Evolutionary conservation across 2,797 vertebrate genomes (phyloP).

Genomic region (Hipposideros larvatus): DNA sequence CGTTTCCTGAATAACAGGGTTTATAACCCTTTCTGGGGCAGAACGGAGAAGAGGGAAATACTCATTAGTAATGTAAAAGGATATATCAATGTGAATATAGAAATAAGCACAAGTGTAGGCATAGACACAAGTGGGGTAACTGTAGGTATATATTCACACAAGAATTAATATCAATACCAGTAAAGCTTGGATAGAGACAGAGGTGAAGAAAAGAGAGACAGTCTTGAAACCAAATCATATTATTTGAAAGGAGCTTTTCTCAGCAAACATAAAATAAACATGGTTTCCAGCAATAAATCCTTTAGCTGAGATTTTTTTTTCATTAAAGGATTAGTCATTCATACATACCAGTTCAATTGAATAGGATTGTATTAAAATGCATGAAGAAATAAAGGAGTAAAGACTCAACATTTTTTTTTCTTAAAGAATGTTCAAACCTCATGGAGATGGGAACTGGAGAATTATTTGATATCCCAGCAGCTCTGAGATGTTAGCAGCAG

Average conservation of each 20-base stretch:
- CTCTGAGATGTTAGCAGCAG: not conserved
- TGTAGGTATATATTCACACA: not conserved
- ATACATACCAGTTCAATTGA: not conserved
- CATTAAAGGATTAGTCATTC: not conserved
- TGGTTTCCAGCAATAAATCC: not conserved
- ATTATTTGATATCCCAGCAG: not conserved
- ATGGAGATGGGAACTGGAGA: not conserved
- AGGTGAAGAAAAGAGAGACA: not conserved
- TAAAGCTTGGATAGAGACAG: not conserved
- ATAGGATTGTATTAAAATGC: not conserved
- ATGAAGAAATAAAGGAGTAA: not conserved
- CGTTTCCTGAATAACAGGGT: not conserved
- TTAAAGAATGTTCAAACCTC: not conserved
- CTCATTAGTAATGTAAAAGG: not conserved
- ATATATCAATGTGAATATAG: not conserved
- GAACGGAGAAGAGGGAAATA: not conserved
- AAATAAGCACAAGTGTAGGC: not conserved
- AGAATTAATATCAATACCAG: not conserved
- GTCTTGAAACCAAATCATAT: not conserved
- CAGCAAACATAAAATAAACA: constrained; percentile 13
- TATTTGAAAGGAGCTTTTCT: not conserved
- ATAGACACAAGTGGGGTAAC: too few relatives aligned
- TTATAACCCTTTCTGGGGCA: not conserved
- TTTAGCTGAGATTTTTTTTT: not conserved
- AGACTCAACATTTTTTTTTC: not conserved